phyloP scores from a whole-genome alignment of 2,888 invertebrate genomes.

The Gymnosoma rotundatum region DNA sequence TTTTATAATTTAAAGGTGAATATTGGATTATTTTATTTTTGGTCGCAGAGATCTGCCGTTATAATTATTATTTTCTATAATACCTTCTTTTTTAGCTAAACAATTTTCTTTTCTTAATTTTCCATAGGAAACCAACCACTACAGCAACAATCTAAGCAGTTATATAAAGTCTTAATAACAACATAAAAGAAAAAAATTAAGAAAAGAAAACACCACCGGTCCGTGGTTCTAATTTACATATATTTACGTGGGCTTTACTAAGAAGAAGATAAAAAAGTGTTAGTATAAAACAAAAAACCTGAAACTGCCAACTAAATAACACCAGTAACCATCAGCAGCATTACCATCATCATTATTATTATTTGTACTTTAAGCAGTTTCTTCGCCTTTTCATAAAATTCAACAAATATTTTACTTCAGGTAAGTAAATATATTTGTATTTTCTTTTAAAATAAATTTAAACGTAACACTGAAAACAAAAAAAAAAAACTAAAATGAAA shows the following conservation, averaged over 20 bases:
- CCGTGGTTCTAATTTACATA: neutral
- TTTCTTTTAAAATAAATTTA: conserved; percentile 43
- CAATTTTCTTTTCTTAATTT: too few species aligned
- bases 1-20: too few species aligned
- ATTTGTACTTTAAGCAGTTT: neutral
- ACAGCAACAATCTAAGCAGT: neutral
- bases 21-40: too few species aligned
- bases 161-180: neutral
- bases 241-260: neutral
- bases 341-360: neutral
- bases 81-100: too few species aligned
- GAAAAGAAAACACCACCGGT: too few species aligned
- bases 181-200: neutral
- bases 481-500: neutral
- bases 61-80: too few species aligned
- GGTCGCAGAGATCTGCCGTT: too few species aligned
- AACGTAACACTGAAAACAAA: conserved; percentile 4
- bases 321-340: neutral
- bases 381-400: conserved; percentile 8
- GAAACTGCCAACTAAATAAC: neutral
- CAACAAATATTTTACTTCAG: conserved; percentile 24
- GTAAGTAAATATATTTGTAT: conserved; percentile 37
- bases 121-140: too few species aligned
- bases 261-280: neutral
- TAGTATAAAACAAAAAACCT: neutral